These are phyloP conservation scores for Melozone crissalis DNA, from an alignment of 2,113 vertebrate genomes.

Conservation along the genomic window DNA sequence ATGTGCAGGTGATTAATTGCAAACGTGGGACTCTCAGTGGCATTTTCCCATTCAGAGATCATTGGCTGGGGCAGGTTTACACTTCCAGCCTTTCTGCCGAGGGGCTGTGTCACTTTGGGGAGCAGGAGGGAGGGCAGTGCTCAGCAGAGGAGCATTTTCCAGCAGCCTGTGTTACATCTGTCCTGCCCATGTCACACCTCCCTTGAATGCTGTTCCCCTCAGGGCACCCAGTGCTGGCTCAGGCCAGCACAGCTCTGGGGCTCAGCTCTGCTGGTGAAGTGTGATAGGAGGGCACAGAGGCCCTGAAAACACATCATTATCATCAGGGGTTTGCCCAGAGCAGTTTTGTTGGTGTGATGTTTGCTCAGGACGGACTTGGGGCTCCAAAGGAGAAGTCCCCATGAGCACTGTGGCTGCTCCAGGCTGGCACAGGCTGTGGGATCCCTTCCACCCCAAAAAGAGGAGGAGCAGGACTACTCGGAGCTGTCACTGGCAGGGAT, in stretches of 20 bases:
- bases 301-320: background rate
- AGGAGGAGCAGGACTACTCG: accelerated
- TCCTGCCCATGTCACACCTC: background rate
- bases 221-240: background rate
- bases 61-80: background rate
- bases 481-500: background rate
- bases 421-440: accelerated
- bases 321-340: background rate
- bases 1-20: background rate
- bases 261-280: background rate
- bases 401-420: accelerated
- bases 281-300: background rate
- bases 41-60: background rate
- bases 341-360: background rate
- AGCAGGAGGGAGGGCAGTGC: background rate
- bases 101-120: background rate
- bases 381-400: background rate
- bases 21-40: accelerated
- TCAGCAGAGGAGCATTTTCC: background rate
- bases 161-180: background rate
- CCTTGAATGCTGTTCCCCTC: background rate
- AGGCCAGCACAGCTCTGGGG: accelerated
- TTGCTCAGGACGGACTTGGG: background rate
- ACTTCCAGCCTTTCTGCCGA: background rate
- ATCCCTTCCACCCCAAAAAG: background rate